Conservation (phyloP, 2,113 vertebrate species). For the Rhabdornis inornatus region DNA sequence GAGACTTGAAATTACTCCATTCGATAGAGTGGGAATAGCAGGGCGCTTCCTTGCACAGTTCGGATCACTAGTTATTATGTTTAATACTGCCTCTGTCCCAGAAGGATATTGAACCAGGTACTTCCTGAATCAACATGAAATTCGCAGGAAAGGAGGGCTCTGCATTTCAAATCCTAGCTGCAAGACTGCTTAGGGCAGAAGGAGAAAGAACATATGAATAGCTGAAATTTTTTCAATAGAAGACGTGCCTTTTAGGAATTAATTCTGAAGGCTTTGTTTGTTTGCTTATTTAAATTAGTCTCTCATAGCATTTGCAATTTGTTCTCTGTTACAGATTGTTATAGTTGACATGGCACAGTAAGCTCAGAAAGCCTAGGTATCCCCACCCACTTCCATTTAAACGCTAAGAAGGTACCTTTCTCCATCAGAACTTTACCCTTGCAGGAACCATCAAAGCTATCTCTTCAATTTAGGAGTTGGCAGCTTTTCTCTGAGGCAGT, state of each 20-base stretch:
- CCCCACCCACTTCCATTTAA: background rate
- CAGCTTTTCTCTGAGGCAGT: conserved; percentile 17
- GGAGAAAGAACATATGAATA: background rate
- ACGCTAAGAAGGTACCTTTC: background rate
- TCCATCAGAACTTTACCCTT: background rate
- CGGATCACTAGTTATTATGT: background rate
- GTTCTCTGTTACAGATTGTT: background rate
- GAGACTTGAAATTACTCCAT: background rate
- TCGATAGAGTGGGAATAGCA: background rate
- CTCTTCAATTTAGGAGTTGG: background rate
- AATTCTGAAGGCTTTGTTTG: background rate
- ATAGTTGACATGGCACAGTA: background rate
- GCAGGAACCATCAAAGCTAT: background rate
- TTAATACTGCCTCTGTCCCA: background rate
- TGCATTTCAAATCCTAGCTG: background rate
- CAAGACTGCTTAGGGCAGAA: background rate
- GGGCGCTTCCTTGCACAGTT: background rate
- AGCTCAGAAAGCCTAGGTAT: background rate
- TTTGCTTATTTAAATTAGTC: background rate
- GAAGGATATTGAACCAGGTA: background rate
- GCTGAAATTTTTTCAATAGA: background rate
- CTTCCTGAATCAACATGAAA: background rate
- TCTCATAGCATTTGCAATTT: background rate
- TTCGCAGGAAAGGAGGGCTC: background rate
- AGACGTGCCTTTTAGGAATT: background rate